phyloP scores from a whole-genome alignment of 37 sponge, comb jelly and placozoan species.

The Hexactinellida sp. region DNA sequence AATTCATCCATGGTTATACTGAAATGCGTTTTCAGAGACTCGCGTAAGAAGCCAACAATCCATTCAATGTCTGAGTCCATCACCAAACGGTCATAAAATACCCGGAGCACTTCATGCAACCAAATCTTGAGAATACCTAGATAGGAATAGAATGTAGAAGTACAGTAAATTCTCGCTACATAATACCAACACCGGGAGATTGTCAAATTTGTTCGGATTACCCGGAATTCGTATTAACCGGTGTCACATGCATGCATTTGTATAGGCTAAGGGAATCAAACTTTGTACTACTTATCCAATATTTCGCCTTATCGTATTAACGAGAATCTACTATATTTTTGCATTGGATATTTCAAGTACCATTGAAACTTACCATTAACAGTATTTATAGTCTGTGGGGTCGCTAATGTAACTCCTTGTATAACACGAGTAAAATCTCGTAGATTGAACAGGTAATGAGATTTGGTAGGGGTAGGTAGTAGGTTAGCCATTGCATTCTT shows the following conservation, averaged over 20 bases:
- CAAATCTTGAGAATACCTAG: conserved; percentile 28
- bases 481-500: conserved; percentile 81
- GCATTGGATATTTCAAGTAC: no score
- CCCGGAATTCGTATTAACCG: no score
- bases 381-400: conserved; percentile 13
- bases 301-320: no score
- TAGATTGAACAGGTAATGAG: conserved; percentile 94
- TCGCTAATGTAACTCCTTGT: conserved; percentile 31
- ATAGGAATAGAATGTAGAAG: background rate
- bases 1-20: conserved; percentile 57
- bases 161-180: background rate
- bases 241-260: no score
- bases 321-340: no score
- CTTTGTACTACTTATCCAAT: no score
- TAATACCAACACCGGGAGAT: no score
- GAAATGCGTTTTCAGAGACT: conserved; percentile 38
- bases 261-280: no score
- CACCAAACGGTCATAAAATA: conserved; percentile 94
- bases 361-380: background rate
- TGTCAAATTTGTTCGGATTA: no score
- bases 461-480: conserved; percentile 88
- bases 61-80: conserved; percentile 75
- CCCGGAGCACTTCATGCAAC: conserved; percentile 62
- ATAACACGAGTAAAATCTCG: conserved; percentile 94
- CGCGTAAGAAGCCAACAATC: conserved; percentile 59